Evolutionary conservation across 2,888 invertebrate species (phyloP), one percentile per base, ranked within the genome.

Genomic region (Brenthis daphne): DNA sequence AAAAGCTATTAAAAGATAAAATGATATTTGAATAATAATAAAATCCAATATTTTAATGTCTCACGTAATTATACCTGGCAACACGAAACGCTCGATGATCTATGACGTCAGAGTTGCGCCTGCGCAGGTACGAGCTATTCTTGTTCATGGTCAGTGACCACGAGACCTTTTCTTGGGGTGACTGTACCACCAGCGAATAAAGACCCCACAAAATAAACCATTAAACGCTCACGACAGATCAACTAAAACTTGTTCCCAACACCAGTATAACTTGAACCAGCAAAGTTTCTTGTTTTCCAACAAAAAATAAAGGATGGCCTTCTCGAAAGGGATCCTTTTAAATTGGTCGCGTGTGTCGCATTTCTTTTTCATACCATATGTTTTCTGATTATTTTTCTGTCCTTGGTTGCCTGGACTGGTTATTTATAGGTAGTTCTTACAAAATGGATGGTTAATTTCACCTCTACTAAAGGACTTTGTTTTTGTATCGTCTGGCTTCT

Each of bases 61-160:
- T 54, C 51, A 61, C 53, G 53, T 63, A 69, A 67, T 65, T 60
- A 66, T 61, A 67, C 67, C 69, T 54, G 56, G 64, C 57, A 64
- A 67, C 66, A 57, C 67, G 57, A 70, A 61, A 70, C 33, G 57
- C 57, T 69, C 72, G 71, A 71, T 75, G 74, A 74, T 76, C 73
- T 73, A 70, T 89, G 88, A 90, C 90, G 90, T 89, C 89, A 89
- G 75, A 79, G 76, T 80, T 81, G 82, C 82, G 82, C 82, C 74
- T 78, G 82, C 82, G 81, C 87, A 89, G 87, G 88, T 86, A 88
- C 75, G 82, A 81, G 83, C 86, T 90, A 91, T 90, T 90, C 90
- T 88, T 82, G 85, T 83, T 85, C 81, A 84, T 91, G 91, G 92
- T 91, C 92, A 91, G 79, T 90, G 92, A 92, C 91, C 92, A 90